Conservation (phyloP, 2,113 vertebrate genomes). For the Myxocyprinus asiaticus region DNA sequence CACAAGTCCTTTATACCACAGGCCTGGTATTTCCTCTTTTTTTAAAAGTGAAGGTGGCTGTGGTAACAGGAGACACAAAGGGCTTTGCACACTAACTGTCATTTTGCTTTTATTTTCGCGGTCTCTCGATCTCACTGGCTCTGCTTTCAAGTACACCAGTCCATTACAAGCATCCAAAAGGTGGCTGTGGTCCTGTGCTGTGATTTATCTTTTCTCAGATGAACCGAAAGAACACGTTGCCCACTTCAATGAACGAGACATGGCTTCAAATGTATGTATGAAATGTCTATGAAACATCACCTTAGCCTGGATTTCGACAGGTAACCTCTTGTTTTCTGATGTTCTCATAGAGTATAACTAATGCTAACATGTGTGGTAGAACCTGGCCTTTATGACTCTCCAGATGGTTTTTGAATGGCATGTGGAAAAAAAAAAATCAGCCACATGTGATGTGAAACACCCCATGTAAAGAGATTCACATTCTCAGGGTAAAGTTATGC, state of each 20-base stretch:
- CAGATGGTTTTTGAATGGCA: constrained; percentile 46
- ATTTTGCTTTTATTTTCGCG: background rate
- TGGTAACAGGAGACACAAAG: background rate
- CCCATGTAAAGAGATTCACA: constrained; percentile 53
- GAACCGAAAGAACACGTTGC: no score
- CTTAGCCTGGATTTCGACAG: no score
- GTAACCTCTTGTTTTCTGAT: no score
- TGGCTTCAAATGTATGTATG: no score
- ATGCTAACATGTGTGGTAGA: background rate
- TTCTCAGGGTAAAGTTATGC: constrained; percentile 55
- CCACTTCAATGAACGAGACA: no score
- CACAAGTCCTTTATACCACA: constrained; percentile 31
- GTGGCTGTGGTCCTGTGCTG: no score
- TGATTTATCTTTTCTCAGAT: no score
- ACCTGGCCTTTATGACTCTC: constrained; percentile 6
- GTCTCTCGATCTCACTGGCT: background rate
- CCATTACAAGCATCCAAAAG: no score
- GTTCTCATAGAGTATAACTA: no score
- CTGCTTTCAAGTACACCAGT: constrained; percentile 46
- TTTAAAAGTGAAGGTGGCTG: constrained; percentile 26
- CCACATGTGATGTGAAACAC: constrained; percentile 48
- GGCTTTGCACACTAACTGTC: background rate
- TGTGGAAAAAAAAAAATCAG: constrained; percentile 68
- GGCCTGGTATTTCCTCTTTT: constrained; percentile 50
- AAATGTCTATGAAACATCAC: no score